These are phyloP conservation scores for Hypomecis punctinalis DNA, from an alignment of 2,888 invertebrate species.

Conservation along the genomic window DNA sequence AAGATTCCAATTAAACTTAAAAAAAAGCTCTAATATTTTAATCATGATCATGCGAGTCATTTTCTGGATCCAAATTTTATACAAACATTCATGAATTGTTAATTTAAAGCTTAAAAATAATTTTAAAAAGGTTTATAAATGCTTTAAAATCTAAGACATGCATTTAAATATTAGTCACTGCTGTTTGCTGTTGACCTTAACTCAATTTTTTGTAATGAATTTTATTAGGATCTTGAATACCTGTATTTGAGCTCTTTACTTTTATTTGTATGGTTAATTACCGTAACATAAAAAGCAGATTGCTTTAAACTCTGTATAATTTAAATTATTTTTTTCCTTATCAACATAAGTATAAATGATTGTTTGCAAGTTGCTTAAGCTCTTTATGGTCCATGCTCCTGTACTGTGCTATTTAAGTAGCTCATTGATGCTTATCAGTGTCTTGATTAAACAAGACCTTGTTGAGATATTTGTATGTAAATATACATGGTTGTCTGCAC, in stretches of 20 bases:
- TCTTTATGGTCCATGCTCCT: conserved; percentile 5
- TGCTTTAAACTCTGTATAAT: not conserved
- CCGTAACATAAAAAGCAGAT: conserved; percentile 8
- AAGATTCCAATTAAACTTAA: too few relatives aligned
- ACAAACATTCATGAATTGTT: too few relatives aligned
- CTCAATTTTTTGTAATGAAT: too few relatives aligned
- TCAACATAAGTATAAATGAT: conserved; percentile 8
- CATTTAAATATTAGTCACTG: too few relatives aligned
- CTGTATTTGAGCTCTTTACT: not conserved
- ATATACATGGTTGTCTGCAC: not conserved
- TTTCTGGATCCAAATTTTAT: too few relatives aligned
- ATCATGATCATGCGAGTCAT: too few relatives aligned
- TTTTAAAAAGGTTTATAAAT: too few relatives aligned
- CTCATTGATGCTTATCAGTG: conserved; percentile 10
- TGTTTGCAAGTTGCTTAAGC: not conserved
- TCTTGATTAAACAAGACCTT: conserved; percentile 1
- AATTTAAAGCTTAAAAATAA: too few relatives aligned
- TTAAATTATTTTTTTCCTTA: conserved; percentile 12
- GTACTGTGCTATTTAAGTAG: conserved; percentile 8
- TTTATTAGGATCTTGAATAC: not conserved
- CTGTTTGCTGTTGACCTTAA: too few relatives aligned
- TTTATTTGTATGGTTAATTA: conserved; percentile 11
- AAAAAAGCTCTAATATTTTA: too few relatives aligned
- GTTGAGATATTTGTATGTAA: conserved; percentile 9
- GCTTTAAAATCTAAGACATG: too few relatives aligned